Conservation (phyloP, 2,113 vertebrate genomes). For the Nicator chloris region DNA sequence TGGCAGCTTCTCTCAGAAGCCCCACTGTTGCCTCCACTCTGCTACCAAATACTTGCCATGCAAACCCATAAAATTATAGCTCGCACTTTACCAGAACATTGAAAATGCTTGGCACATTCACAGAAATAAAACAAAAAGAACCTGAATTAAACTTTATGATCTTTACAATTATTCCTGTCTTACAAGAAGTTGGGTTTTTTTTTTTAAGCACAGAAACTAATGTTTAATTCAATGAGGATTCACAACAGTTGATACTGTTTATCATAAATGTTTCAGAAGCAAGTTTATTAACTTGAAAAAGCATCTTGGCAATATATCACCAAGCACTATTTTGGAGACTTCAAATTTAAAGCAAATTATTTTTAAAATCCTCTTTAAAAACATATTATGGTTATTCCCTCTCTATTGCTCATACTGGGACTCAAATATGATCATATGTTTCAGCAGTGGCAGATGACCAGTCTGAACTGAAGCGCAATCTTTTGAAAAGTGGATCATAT, state of each 20-base stretch:
- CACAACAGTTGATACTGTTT: neutral
- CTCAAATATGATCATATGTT: neutral
- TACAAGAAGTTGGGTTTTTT: neutral
- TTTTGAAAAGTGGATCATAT: neutral
- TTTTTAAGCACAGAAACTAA: neutral
- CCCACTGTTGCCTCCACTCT: fast-evolving
- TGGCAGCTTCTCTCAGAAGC: neutral
- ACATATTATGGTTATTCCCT: neutral
- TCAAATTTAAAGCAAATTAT: neutral
- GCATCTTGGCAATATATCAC: neutral
- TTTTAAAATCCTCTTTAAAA: neutral
- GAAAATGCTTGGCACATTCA: neutral
- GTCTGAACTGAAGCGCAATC: neutral
- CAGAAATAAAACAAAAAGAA: neutral
- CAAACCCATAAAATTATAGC: neutral
- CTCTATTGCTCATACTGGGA: neutral
- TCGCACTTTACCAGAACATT: neutral
- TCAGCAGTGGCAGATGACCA: neutral
- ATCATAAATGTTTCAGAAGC: conserved; percentile 32
- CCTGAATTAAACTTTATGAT: neutral
- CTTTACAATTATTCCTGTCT: neutral
- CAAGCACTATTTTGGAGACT: neutral
- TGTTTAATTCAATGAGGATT: neutral
- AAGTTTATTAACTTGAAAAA: neutral
- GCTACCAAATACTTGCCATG: neutral